phyloP scores from a whole-genome alignment of 2,797 vertebrate genomes.

The Acipenser transmontanus region DNA sequence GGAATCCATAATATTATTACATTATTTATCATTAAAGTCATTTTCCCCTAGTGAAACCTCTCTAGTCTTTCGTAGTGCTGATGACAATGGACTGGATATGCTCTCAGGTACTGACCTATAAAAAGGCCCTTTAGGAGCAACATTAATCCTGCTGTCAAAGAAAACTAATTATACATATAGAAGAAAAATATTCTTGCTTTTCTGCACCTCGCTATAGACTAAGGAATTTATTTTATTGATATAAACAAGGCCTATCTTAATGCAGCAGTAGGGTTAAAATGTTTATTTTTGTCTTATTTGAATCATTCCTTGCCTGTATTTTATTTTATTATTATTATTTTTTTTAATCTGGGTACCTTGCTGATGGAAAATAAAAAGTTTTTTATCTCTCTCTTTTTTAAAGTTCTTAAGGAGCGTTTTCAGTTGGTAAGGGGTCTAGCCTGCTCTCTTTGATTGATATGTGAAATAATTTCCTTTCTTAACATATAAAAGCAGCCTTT shows the following conservation, averaged over 20 bases:
- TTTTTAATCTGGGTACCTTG: slow-evolving; percentile 20
- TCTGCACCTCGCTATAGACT: too few relatives aligned
- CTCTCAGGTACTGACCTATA: slow-evolving; percentile 52
- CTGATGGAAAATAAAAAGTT: slow-evolving; percentile 50
- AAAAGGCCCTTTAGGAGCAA: slow-evolving; percentile 51
- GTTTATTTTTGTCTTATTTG: slow-evolving; percentile 8
- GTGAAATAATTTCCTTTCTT: slow-evolving; percentile 70
- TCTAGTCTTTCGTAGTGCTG: background rate
- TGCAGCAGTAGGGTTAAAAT: background rate
- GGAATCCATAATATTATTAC: background rate
- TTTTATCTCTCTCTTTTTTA: slow-evolving; percentile 54
- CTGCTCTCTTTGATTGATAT: slow-evolving; percentile 68
- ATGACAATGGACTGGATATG: slow-evolving; percentile 4
- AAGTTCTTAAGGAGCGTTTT: slow-evolving; percentile 57
- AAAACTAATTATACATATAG: slow-evolving; percentile 16
- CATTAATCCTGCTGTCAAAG: slow-evolving; percentile 59
- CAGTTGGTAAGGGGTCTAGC: slow-evolving; percentile 43
- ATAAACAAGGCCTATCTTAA: background rate
- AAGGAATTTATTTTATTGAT: too few relatives aligned
- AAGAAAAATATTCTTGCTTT: background rate
- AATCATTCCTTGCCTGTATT: slow-evolving; percentile 22
- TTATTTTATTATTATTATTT: slow-evolving; percentile 33
- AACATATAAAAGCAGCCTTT: slow-evolving; percentile 64
- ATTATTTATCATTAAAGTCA: background rate
- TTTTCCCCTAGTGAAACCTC: background rate